Evolutionary conservation across 2,113 vertebrate genomes (phyloP).

Genomic region (Syngnathus floridae): DNA sequence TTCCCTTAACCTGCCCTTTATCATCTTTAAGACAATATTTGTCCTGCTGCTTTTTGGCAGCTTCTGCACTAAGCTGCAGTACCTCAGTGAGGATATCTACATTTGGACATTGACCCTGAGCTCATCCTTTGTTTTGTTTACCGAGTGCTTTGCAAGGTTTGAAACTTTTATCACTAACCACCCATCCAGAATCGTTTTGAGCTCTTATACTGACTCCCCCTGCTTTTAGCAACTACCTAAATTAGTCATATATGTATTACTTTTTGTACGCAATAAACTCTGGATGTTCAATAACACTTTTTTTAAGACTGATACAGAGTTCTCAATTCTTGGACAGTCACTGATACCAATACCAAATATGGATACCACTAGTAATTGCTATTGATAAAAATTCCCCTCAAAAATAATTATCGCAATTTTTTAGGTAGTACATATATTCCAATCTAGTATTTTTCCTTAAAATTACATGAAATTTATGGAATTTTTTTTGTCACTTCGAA

Average conservation of each 20-base stretch:
- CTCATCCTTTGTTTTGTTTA: not conserved
- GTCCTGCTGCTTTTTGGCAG: not conserved
- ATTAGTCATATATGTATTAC: not conserved
- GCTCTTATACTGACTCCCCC: not conserved
- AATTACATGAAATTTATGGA: too few relatives aligned
- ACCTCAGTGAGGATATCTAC: not conserved
- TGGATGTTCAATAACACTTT: too few relatives aligned
- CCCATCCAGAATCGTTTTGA: not conserved
- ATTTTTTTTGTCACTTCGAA: too few relatives aligned
- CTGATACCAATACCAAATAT: too few relatives aligned
- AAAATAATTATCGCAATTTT: too few relatives aligned
- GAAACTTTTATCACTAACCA: not conserved
- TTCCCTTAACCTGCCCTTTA: not conserved
- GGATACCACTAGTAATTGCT: too few relatives aligned
- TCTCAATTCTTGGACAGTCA: too few relatives aligned
- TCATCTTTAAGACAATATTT: slow-evolving; percentile 3
- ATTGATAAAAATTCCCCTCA: too few relatives aligned
- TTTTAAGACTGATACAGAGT: too few relatives aligned
- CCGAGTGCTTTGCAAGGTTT: not conserved
- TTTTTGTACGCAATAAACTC: not conserved
- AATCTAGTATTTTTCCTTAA: too few relatives aligned
- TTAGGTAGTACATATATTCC: too few relatives aligned
- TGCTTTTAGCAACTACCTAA: not conserved
- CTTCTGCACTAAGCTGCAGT: not conserved
- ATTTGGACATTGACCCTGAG: not conserved